A percentile compares a stretch with the other conserved stretches of the same genome.
Evolutionary conservation across 2,797 vertebrate genomes (phyloP).

Genomic region (Anabacerthia variegaticeps): DNA sequence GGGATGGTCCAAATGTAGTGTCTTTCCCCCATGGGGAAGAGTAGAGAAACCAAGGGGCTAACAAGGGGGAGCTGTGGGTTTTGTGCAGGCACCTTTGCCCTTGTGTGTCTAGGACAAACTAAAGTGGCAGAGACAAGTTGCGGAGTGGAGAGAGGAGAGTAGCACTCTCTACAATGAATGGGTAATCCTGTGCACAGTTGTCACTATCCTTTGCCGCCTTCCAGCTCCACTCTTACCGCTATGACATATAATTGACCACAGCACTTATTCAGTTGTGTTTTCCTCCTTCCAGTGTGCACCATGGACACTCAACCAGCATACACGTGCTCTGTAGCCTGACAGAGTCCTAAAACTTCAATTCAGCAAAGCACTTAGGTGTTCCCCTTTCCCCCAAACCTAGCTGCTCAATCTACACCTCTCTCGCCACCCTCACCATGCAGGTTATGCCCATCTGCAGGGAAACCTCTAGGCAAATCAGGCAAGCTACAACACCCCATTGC

Average conservation of each 20-base stretch:
- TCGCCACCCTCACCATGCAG: accelerated
- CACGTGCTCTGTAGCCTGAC: accelerated
- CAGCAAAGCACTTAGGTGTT: background rate
- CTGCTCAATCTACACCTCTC: background rate
- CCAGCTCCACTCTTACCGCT: background rate
- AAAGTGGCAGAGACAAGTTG: accelerated
- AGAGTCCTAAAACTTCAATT: background rate
- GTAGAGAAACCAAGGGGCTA: background rate
- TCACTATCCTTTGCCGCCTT: background rate
- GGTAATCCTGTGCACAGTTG: background rate
- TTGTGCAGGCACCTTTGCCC: background rate
- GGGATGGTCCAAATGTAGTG: background rate
- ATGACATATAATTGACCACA: background rate
- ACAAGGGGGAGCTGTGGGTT: background rate
- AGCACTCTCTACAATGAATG: background rate
- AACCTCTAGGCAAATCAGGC: background rate
- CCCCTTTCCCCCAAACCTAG: background rate
- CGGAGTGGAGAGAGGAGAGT: background rate
- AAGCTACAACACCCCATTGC: background rate
- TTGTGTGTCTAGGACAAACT: accelerated
- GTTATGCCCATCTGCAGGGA: accelerated
- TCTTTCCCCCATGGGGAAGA: background rate
- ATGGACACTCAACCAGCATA: background rate
- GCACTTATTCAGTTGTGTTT: background rate
- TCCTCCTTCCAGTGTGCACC: accelerated